A percentile compares a stretch with the other conserved stretches of the same genome.
Evolutionary conservation across 1,140 invertebrate species (phyloP).

Genomic region (Eubasilissa regina): DNA sequence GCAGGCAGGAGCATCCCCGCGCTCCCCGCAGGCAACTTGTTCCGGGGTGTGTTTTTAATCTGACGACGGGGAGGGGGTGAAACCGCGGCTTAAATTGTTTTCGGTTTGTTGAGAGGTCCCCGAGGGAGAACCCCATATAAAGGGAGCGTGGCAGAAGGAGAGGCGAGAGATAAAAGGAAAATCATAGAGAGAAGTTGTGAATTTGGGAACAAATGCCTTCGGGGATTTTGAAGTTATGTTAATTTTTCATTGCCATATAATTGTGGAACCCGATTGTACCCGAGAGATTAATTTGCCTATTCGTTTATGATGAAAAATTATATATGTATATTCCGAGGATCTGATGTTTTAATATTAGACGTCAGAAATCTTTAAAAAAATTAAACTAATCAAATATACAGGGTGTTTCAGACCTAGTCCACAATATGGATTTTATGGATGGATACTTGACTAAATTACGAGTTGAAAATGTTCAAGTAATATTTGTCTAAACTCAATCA

Average conservation of each 20-base stretch:
- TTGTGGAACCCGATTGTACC: background rate
- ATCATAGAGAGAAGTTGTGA: background rate
- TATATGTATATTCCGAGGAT: no score
- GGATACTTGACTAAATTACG: no score
- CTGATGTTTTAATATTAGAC: no score
- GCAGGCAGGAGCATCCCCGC: background rate
- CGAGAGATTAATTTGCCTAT: no score
- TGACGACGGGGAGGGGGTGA: slow-evolving; percentile 39
- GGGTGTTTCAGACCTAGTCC: no score
- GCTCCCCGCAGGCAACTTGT: background rate
- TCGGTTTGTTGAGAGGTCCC: slow-evolving; percentile 48
- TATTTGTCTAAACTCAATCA: no score
- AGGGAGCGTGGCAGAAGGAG: background rate
- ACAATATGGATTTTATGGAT: no score
- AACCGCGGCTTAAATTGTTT: slow-evolving; percentile 57
- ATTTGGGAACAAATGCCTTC: slow-evolving; percentile 9
- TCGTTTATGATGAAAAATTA: no score
- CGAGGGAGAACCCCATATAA: background rate
- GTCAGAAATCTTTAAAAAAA: no score
- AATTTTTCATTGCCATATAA: slow-evolving; percentile 6
- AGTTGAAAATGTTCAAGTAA: no score
- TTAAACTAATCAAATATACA: no score
- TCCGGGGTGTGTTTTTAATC: slow-evolving; percentile 50
- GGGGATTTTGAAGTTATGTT: slow-evolving; percentile 6
- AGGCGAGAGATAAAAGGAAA: background rate